Evolutionary conservation across 1,140 invertebrate genomes (phyloP).

Genomic region (Zeugodacus cucurbitae): DNA sequence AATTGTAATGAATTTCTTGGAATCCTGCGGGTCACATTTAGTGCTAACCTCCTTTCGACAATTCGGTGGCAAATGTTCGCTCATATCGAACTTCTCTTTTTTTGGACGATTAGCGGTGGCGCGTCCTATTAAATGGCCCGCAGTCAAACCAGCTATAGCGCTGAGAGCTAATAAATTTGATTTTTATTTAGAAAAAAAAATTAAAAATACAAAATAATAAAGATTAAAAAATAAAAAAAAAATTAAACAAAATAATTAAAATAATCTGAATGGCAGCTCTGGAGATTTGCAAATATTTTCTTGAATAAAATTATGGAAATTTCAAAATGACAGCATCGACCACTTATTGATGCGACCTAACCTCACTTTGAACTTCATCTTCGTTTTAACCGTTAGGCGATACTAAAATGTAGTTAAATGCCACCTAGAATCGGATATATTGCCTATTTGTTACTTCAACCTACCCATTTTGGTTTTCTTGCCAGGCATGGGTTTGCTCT

Average conservation of each 20-base stretch:
- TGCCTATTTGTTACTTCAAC: not conserved
- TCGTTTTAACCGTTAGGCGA: too few species aligned
- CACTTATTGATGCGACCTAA: too few species aligned
- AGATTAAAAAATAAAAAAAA: not conserved
- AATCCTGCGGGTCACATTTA: not conserved
- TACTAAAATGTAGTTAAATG: too few species aligned
- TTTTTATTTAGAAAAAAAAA: not conserved
- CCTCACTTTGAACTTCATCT: too few species aligned
- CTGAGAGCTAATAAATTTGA: not conserved
- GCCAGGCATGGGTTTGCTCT: not conserved
- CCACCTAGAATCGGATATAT: too few species aligned
- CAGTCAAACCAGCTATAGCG: not conserved
- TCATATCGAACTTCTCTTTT: not conserved
- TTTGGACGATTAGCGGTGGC: not conserved
- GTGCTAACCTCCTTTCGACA: slow-evolving; percentile 25
- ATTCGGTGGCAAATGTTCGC: not conserved
- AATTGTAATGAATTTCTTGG: not conserved
- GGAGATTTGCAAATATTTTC: too few species aligned
- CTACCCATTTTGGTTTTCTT: not conserved
- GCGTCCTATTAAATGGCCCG: not conserved
- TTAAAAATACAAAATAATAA: not conserved
- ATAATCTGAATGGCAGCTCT: too few species aligned
- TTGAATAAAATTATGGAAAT: too few species aligned
- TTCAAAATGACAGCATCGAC: too few species aligned
- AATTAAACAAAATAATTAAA: too few species aligned